Evolutionary conservation across 2,797 vertebrate species (phyloP), one percentile per base, ranked within the genome.

Genomic region (Cryptoblepharus egeriae): DNA sequence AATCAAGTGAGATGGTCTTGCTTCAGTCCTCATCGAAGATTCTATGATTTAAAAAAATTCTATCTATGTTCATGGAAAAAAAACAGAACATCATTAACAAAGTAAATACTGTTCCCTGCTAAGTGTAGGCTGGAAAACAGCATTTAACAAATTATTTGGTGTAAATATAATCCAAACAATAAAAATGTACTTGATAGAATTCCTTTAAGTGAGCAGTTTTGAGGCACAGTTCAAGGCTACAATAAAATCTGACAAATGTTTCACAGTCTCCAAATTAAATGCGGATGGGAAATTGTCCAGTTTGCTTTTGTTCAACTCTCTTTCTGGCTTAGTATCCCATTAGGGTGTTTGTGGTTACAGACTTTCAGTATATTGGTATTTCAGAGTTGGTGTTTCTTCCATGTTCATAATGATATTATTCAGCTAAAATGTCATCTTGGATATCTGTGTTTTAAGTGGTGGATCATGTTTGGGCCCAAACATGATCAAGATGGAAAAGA

Each of bases 281-380:
- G 79, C 74, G 87, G 84, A 87, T 91, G 82, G 88, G 92, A 94
- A 93, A 93, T 85, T 87, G 58, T 80, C 92, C 94, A 84, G 88
- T 61, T 84, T 88, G 84, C 55, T 90, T 74, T 89, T 91, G 80
- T 39, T 91, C 86, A 82, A 81, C 85, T 67, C 61, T 90, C 79
- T 37, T 87, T 69, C 77, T 88, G 89, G 24, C 60, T 94, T 88
- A 94, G 89, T 86, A 0, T 85, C 88, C 61, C 65, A 28, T 84
- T 71, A 85, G 81, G 60, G 77, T n/a, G 72, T 88, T 91, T 92
- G 87, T 65, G 77, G 69, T n/a, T 85, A 82, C 58, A 71, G 63
- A 85, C 3, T 57, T 24, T 75, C 49, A 84, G 39, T 32, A 57
- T 26, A 22, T 20, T 61, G 74, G 16, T 30, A 4, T 63, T 82